These are phyloP conservation scores for Turritopsis rubra DNA, from an alignment of 30 jellyfish, hydroid and myxozoan genomes.

Conservation along the genomic window DNA sequence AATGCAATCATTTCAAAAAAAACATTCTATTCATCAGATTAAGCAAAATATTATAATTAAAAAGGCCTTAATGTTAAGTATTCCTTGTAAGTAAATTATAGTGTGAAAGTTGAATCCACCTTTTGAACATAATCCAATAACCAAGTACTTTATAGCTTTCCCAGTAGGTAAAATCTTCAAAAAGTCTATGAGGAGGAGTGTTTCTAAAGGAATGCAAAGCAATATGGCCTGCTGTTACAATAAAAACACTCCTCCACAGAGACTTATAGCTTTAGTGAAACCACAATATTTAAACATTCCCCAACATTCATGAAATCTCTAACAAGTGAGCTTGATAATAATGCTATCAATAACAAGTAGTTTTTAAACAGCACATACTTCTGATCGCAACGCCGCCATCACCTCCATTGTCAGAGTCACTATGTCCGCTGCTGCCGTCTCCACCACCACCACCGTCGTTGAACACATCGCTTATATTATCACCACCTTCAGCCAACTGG, in stretches of 20 bases:
- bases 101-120: no score
- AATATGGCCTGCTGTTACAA: no score
- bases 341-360: not conserved
- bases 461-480: slow-evolving; percentile 40
- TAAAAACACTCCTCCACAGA: not conserved
- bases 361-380: not conserved
- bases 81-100: no score
- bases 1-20: no score
- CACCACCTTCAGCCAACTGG: slow-evolving; percentile 85
- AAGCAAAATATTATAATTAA: no score
- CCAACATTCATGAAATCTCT: not conserved
- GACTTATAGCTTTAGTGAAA: not conserved
- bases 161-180: not conserved
- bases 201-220: no score
- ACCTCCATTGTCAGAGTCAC: slow-evolving; percentile 81
- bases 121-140: no score
- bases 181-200: no score
- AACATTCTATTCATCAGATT: no score
- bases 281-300: not conserved
- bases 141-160: not conserved
- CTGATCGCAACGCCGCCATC: slow-evolving; percentile 63
- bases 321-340: not conserved
- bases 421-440: slow-evolving; percentile 92
- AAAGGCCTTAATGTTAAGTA: no score
- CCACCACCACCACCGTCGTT: slow-evolving; percentile 94